phyloP scores from a whole-genome alignment of 2,113 vertebrate species.

The Hippocampus zosterae region DNA sequence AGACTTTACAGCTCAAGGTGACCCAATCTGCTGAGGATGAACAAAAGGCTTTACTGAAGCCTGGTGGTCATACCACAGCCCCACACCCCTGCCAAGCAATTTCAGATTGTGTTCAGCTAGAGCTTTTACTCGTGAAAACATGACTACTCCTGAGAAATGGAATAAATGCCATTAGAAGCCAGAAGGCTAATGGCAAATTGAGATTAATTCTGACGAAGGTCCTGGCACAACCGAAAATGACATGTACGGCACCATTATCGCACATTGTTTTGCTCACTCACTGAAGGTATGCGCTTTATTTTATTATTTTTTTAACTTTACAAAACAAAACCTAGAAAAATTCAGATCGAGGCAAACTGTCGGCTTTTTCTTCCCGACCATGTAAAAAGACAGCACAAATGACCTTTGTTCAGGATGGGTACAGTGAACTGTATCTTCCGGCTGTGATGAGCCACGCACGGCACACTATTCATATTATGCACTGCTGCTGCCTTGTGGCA shows the following conservation, averaged over 20 bases:
- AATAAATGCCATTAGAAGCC: not conserved
- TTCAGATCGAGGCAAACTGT: constrained; percentile 8
- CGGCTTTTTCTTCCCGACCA: constrained; percentile 1
- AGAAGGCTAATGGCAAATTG: constrained; percentile 4
- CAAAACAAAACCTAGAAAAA: constrained; percentile 2
- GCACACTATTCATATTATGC: constrained; percentile 47
- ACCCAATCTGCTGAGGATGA: constrained; percentile 45
- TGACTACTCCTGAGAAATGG: constrained; percentile 9
- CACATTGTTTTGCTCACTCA: not conserved
- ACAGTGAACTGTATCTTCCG: constrained; percentile 52
- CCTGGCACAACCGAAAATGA: not conserved
- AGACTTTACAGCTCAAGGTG: constrained; percentile 58
- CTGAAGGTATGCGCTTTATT: not conserved
- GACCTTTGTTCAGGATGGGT: constrained; percentile 59
- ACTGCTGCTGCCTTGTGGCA: constrained; percentile 23
- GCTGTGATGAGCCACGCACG: constrained; percentile 41
- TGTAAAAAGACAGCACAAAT: constrained; percentile 26
- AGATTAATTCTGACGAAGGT: constrained; percentile 1
- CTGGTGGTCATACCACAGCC: constrained; percentile 9
- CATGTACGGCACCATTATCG: not conserved
- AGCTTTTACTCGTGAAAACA: constrained; percentile 35
- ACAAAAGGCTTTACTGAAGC: constrained; percentile 50
- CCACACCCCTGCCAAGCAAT: constrained; percentile 24
- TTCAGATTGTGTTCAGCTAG: constrained; percentile 42
- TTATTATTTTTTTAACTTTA: not conserved